Evolutionary conservation across 2,797 vertebrate genomes (phyloP), one percentile per base, ranked within the genome.

Genomic region (Melanotaenia parkinsoni): DNA sequence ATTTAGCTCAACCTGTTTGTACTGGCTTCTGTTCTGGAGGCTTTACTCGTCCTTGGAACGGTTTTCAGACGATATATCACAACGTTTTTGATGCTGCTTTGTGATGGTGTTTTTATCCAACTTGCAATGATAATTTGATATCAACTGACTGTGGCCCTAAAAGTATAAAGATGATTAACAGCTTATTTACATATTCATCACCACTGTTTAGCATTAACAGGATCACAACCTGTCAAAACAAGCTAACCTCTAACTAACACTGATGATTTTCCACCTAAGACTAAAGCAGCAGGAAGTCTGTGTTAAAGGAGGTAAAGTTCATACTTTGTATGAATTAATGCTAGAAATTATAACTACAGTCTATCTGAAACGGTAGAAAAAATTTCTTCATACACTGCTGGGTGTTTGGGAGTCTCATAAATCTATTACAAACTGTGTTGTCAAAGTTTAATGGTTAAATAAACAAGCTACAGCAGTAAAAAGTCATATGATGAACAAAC

Each of bases 401-500:
- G 22, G 33, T 54, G 63, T 18, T 45, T 33, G 58, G 13, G 35
- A 13, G 22, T 57, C 37, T 62, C 16, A 64, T 16, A 68, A 50
- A 67, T 62, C 58, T 26, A 59, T 50, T 22, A 35, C 13, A 32
- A 51, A 68, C 9, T 75, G 70, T 72, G 70, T 38, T 61, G n/a
- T 63, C 14, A 28, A 47, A 33, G 50, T 43, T 67, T 10, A 77
- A 82, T 79, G 12, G 66, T 85, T 84, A 82, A 72, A 86, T 54
- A 84, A 84, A 81, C 22, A 63, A 72, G 74, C 60, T 66, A 70
- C 74, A 62, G 67, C 61, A 63, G 76, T 57, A 80, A 67, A 76
- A 80, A 84, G 85, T 92, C 91, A 91, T 85, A 91, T 89, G 90
- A 94, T 74, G 72, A 84, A 71, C 63, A 78, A 87, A 86, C 47